These are phyloP conservation scores for Zygaena filipendulae DNA, from an alignment of 2,888 invertebrate genomes.

Conservation along the genomic window DNA sequence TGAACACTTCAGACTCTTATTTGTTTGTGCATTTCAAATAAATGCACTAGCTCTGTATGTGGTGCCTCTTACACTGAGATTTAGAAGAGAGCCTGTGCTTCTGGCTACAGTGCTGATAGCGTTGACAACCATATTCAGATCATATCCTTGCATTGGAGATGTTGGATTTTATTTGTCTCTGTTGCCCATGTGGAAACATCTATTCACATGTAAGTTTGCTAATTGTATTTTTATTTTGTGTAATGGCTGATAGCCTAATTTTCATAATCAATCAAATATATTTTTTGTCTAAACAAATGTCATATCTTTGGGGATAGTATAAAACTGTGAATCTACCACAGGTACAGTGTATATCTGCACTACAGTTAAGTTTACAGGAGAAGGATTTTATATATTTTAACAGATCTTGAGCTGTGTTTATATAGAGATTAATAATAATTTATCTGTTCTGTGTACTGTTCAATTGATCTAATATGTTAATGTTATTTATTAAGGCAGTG, in stretches of 20 bases:
- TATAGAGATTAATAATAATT: too few species aligned
- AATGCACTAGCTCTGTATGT: slow-evolving; percentile 93
- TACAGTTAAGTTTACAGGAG: too few species aligned
- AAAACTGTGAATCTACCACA: too few species aligned
- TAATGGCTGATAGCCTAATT: not conserved
- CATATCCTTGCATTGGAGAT: slow-evolving; percentile 97
- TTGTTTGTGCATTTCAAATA: slow-evolving; percentile 96
- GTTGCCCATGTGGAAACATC: slow-evolving; percentile 90
- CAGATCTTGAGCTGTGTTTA: too few species aligned
- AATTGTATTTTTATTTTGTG: slow-evolving; percentile 60
- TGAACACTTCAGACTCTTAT: slow-evolving; percentile 96
- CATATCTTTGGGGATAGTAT: too few species aligned
- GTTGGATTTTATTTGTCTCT: slow-evolving; percentile 92
- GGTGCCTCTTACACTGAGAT: slow-evolving; percentile 84
- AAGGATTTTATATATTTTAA: too few species aligned
- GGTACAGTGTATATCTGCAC: too few species aligned
- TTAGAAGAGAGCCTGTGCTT: slow-evolving; percentile 82
- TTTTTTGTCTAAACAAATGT: too few species aligned
- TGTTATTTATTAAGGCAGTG: too few species aligned
- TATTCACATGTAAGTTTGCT: slow-evolving; percentile 81
- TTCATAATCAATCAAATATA: too few species aligned
- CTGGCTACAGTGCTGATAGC: slow-evolving; percentile 83
- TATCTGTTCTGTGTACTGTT: too few species aligned
- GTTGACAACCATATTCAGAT: slow-evolving; percentile 90
- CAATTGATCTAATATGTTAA: too few species aligned